These are phyloP conservation scores for Willisornis vidua DNA, from an alignment of 2,113 vertebrate species.

Conservation along the genomic window DNA sequence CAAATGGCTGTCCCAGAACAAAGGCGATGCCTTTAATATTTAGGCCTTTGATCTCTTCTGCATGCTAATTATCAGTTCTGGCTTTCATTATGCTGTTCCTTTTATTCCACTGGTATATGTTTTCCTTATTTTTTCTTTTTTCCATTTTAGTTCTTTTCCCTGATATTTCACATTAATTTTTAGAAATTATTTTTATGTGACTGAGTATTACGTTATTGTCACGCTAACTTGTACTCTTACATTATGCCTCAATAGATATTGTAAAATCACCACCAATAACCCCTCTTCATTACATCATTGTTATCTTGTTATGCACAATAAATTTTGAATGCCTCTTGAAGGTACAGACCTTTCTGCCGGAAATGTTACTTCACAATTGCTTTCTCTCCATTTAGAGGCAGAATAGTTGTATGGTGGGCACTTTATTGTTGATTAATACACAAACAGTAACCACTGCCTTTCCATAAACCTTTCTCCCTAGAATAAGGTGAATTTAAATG, in stretches of 20 bases:
- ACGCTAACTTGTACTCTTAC: not conserved
- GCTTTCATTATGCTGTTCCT: conserved; percentile 16
- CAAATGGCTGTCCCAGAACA: conserved; percentile 33
- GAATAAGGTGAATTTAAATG: not conserved
- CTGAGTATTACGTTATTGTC: not conserved
- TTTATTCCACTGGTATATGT: conserved; percentile 9
- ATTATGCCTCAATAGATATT: not conserved
- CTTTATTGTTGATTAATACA: not conserved
- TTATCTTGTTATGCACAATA: not conserved
- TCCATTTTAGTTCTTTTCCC: not conserved
- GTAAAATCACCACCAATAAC: not conserved
- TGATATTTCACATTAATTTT: conserved; percentile 2
- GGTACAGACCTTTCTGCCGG: not conserved
- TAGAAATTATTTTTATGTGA: not conserved
- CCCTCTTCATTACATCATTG: not conserved
- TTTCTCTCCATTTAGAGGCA: not conserved
- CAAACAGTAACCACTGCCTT: not conserved
- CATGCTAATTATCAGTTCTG: not conserved
- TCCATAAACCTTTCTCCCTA: not conserved
- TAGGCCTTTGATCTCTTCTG: conserved; percentile 56
- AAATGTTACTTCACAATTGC: not conserved
- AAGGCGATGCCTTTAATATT: conserved; percentile 29
- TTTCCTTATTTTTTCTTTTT: not conserved
- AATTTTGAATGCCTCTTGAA: not conserved
- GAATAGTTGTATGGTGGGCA: not conserved